Conservation (phyloP, 2,113 vertebrate genomes). For the Nerophis lumbriciformis region DNA sequence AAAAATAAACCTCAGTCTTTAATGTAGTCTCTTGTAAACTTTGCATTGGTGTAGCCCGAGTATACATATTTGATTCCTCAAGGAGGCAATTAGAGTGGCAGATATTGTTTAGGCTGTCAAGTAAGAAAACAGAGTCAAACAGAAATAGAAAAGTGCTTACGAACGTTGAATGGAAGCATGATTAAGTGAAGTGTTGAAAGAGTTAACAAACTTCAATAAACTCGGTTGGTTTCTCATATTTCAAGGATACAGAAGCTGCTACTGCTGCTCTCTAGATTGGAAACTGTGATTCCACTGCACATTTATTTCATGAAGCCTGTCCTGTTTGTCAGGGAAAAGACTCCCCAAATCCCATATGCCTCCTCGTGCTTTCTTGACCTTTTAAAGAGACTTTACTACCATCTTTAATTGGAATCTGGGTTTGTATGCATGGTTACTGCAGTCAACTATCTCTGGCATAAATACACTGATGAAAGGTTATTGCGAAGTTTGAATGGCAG, state of each 20-base stretch:
- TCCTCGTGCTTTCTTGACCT: conserved; percentile 54
- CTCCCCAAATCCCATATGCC: conserved; percentile 22
- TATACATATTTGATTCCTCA: conserved; percentile 61
- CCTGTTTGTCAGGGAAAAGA: conserved; percentile 46
- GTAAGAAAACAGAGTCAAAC: conserved; percentile 44
- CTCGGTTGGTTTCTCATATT: conserved; percentile 52
- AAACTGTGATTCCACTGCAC: conserved; percentile 67
- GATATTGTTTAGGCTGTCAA: conserved; percentile 50
- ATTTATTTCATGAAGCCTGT: conserved; percentile 47
- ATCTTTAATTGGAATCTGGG: conserved; percentile 65
- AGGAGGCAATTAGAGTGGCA: conserved; percentile 60
- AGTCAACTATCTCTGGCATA: conserved; percentile 40
- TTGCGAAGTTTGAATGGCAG: conserved; percentile 39
- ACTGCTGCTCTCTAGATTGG: conserved; percentile 45
- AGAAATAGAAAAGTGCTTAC: conserved; percentile 46
- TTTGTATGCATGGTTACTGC: conserved; percentile 44
- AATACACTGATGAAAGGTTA: conserved; percentile 37
- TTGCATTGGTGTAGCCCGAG: conserved; percentile 50
- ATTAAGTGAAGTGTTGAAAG: conserved; percentile 57
- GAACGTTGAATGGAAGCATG: conserved; percentile 37
- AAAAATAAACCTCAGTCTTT: conserved; percentile 57
- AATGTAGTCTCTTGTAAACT: conserved; percentile 59
- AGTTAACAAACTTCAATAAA: conserved; percentile 65
- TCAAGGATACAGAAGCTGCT: conserved; percentile 28
- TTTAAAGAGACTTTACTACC: conserved; percentile 58